Conservation (phyloP, 2,113 vertebrate species). For the Xiphophorus couchianus region DNA sequence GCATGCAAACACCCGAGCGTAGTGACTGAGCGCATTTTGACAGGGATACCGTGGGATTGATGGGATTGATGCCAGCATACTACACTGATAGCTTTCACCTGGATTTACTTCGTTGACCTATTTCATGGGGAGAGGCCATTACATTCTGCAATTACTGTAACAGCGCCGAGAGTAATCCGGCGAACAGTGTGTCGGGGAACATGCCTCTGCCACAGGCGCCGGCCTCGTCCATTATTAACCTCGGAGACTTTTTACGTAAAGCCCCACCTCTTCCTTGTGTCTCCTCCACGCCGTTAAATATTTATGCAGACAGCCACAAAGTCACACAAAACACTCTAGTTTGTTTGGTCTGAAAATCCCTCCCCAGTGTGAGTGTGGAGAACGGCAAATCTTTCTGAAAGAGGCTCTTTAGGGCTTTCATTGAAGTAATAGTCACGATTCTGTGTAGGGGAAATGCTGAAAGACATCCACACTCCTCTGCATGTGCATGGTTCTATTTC, state of each 20-base stretch:
- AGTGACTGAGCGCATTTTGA: constrained; percentile 12
- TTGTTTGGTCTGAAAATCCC: constrained; percentile 5
- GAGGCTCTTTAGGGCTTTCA: constrained; percentile 2
- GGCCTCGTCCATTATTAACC: constrained; percentile 69
- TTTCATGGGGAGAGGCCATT: constrained; percentile 2
- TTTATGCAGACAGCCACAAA: constrained; percentile 58
- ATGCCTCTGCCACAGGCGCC: constrained; percentile 19
- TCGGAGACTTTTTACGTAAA: constrained; percentile 56
- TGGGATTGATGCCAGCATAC: not conserved
- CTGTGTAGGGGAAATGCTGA: constrained; percentile 1
- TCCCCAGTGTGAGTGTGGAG: not conserved
- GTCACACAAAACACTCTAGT: constrained; percentile 39
- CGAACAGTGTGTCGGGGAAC: constrained; percentile 36
- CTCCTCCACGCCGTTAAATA: constrained; percentile 54
- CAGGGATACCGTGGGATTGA: constrained; percentile 12
- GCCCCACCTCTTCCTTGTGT: constrained; percentile 44
- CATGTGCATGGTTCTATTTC: no score
- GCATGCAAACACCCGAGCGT: constrained; percentile 4
- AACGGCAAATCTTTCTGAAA: constrained; percentile 9
- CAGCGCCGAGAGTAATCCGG: constrained; percentile 17
- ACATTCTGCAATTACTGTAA: constrained; percentile 15
- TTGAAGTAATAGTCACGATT: constrained; percentile 4
- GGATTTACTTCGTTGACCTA: constrained; percentile 9
- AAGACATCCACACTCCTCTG: not conserved
- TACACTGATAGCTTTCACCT: constrained; percentile 15